Conservation (phyloP, 2,113 vertebrate species). For the Stictonetta naevosa region DNA sequence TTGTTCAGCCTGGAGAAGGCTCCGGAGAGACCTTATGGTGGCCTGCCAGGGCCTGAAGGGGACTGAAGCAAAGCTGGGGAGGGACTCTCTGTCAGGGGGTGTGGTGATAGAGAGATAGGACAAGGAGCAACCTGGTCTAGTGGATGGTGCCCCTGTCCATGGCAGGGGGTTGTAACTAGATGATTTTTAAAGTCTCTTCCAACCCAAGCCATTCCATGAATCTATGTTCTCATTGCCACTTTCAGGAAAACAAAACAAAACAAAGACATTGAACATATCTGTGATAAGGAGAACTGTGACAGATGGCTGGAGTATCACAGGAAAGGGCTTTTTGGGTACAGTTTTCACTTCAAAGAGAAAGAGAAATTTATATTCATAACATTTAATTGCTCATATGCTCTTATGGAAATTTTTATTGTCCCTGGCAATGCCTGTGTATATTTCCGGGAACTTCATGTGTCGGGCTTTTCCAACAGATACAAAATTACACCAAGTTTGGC, state of each 20-base stretch:
- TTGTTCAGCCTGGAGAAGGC: too few species aligned
- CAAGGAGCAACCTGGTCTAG: too few species aligned
- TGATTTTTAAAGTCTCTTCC: not conserved
- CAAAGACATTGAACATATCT: rapidly evolving
- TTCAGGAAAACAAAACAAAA: not conserved
- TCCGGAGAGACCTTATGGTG: too few species aligned
- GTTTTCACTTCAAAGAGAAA: not conserved
- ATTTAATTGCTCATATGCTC: not conserved
- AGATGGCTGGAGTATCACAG: not conserved
- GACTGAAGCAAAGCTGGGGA: too few species aligned
- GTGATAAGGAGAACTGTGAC: not conserved
- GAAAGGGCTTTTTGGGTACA: not conserved
- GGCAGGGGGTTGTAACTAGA: not conserved
- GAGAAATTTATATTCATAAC: not conserved
- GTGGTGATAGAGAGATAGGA: too few species aligned
- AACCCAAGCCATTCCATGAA: not conserved
- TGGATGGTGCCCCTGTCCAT: too few species aligned
- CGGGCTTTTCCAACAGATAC: not conserved
- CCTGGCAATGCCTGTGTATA: not conserved
- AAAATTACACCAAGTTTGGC: not conserved
- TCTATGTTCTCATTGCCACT: not conserved
- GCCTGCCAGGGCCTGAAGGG: too few species aligned
- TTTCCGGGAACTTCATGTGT: not conserved
- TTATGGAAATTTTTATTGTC: not conserved
- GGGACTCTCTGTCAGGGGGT: too few species aligned